Percentiles rank a stretch among this genome's conserved stretches.
phyloP scores from a whole-genome alignment of 2,113 vertebrate genomes.

The Aleadryas rufinucha region DNA sequence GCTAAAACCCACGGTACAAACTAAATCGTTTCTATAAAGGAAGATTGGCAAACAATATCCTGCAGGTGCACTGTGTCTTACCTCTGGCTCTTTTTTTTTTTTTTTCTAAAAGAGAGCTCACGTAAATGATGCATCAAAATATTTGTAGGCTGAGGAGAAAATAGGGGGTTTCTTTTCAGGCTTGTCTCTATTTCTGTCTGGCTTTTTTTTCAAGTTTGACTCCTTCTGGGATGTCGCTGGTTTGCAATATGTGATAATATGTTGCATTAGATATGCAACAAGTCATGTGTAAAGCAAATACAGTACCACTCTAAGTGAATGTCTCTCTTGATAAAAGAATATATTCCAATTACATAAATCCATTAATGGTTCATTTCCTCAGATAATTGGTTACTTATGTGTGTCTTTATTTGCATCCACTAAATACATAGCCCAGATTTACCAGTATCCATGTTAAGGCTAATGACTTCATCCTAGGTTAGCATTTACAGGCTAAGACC shows the following conservation, averaged over 20 bases:
- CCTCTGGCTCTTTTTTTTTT: neutral
- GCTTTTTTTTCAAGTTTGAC: neutral
- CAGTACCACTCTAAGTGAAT: constrained; percentile 33
- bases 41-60: neutral
- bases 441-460: constrained; percentile 6
- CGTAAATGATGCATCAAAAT: neutral
- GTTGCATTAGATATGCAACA: constrained; percentile 42
- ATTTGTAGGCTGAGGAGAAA: neutral
- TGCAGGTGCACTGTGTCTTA: neutral
- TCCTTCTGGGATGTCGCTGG: neutral
- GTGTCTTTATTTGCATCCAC: constrained; percentile 53
- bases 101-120: neutral
- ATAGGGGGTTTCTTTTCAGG: neutral
- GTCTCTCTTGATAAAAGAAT: constrained; percentile 56
- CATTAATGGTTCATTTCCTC: constrained; percentile 68
- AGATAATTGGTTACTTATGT: constrained; percentile 62
- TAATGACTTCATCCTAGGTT: constrained; percentile 36
- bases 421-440: constrained; percentile 51
- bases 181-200: neutral
- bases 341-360: constrained; percentile 61
- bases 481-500: neutral
- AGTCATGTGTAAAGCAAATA: constrained; percentile 52
- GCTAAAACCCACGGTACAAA: neutral
- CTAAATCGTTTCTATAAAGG: neutral
- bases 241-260: constrained; percentile 14